Evolutionary conservation across 2,797 vertebrate genomes (phyloP), one percentile per base, ranked within the genome.

Genomic region (Sibirionetta formosa): DNA sequence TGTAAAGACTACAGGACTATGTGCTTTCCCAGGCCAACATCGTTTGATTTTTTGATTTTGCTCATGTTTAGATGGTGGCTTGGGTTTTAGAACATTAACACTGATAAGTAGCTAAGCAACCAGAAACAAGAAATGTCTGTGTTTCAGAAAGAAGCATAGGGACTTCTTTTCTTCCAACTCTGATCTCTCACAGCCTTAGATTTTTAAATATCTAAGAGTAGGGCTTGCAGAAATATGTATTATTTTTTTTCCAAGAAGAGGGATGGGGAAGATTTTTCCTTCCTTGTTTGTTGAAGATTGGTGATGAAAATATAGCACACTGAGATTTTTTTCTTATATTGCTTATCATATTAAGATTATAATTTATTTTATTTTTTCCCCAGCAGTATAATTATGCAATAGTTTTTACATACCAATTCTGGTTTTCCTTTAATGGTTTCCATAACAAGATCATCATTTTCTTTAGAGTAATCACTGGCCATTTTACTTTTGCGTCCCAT

Each of bases 361-460:
- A 84, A 84, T 3, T 48, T 44, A 42, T 58, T 4, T 12, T 27
- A 63, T 76, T 76, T n/a, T 93, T 93, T 31, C 19, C 12, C 27
- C 38, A 83, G 63, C 64, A 86, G 78, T 69, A 13, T 29, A 61
- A 63, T 76, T 93, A 83, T 31, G 36, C 23, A 93, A 13, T 14
- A 18, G 31, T 36, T 33, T 91, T 94, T 93, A 96, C 88, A 90
- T 73, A 93, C 86, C 92, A 93, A 93, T 78, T 96, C 97, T 87
- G 95, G 81, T 94, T 96, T 97, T 95, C 92, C 97, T 97, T 92
- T 96, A 93, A 96, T 26, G 72, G 94, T 68, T 92, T 97, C 94
- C 94, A 93, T 71, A 96, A 96, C 91, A 97, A 96, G 88, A 86
- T 90, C 92, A 97, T 93, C 54, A 95, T 73, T 96, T 92, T 94